Base-by-base conservation (phyloP, 2,113 vertebrate species). In the Stictonetta naevosa region DNA sequence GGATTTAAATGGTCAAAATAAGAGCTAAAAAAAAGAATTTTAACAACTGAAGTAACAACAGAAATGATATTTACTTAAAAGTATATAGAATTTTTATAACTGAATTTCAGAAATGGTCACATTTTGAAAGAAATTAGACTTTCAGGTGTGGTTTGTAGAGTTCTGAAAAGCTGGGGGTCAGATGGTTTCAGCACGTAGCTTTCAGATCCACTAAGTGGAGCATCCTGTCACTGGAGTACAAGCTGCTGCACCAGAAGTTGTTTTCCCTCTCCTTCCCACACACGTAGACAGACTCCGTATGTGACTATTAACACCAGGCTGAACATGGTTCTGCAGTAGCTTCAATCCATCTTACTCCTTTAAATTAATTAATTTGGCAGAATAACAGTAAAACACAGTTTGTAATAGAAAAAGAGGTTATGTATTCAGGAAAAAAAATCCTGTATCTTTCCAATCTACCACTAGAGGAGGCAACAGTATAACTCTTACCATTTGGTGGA, bases 401-500 rank as follows among this genome's bases (percentile, higher is more conserved):
- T 64, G 50, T 8, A 82, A 89, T 2, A 90, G 50, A 66, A 73
- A 77, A 86, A 80, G n/a, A 59, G 50, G 21, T 62, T 34, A 72
- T 1, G 10, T 31, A 82, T n/a, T 31, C 76, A 38, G 92, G 17
- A 46, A 69, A 80, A 83, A 55, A 55, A 55, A 46, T 8, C 28
- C 33, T 97, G 92, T 79, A 94, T 97, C 66, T 93, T 90, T 63
- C 48, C n/a, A 64, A 64, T 87, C 87, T 96, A 74, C 97, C 97
- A 97, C 97, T 98, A 98, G 96, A 97, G 98, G 97, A 93, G 93
- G 97, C 96, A 96, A 90, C 11, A 93, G 93, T 33, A 96, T 55
- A 92, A 95, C 40, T 90, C 98, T 98, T 98, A 99, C 99, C 99
- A 40, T 99, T 99, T 50, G 99, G 99, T 85, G 99, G 99, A 95